Conservation (phyloP, 2,797 vertebrate genomes). For the Adelosebastes latens region DNA sequence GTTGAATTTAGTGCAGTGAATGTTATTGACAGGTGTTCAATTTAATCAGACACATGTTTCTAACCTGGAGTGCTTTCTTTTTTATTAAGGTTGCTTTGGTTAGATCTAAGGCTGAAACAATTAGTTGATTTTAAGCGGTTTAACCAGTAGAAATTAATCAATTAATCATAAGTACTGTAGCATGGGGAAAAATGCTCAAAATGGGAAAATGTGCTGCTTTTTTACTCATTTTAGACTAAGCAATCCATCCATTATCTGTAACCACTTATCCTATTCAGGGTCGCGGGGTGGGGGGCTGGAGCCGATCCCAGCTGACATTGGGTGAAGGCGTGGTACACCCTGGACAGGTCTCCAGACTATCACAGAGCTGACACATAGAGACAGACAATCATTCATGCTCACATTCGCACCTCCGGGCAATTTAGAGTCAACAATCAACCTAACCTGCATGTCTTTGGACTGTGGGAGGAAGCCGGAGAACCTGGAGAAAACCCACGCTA, state of each 20-base stretch:
- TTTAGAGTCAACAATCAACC: accelerated
- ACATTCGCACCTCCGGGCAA: accelerated
- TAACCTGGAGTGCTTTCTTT: not conserved
- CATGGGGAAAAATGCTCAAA: too few relatives aligned
- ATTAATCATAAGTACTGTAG: not conserved
- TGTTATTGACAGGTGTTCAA: not conserved
- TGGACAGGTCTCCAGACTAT: too few relatives aligned
- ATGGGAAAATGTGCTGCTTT: too few relatives aligned
- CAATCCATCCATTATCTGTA: too few relatives aligned
- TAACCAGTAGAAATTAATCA: not conserved
- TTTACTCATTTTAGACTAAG: too few relatives aligned
- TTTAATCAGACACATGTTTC: not conserved
- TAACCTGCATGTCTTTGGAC: too few relatives aligned
- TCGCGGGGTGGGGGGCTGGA: too few relatives aligned
- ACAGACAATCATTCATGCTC: too few relatives aligned
- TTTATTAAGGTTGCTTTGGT: not conserved
- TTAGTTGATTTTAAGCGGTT: not conserved
- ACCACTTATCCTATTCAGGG: accelerated
- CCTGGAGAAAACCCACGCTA: accelerated
- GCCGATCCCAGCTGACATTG: accelerated
- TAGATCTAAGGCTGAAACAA: not conserved
- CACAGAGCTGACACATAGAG: too few relatives aligned
- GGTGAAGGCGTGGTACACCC: too few relatives aligned
- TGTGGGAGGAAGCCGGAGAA: accelerated
- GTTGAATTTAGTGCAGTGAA: not conserved